phyloP scores from a whole-genome alignment of 2,797 vertebrate genomes.

The Etheostoma perlongum region DNA sequence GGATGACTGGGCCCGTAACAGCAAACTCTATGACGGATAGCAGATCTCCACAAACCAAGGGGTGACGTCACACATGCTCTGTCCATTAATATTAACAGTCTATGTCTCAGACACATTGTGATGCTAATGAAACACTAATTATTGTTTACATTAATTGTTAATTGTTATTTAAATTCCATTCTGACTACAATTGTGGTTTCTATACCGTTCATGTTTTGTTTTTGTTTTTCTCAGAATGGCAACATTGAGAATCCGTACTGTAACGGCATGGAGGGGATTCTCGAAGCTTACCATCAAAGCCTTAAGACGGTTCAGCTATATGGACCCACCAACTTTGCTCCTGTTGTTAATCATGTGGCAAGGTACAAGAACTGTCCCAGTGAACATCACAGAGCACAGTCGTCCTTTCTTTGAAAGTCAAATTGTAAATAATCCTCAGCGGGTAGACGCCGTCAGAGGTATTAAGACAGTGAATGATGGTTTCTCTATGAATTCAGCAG shows the following conservation, averaged over 20 bases:
- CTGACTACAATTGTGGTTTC: not conserved
- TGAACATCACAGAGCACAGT: constrained; percentile 6
- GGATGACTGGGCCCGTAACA: too few species aligned
- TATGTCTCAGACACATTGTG: not conserved
- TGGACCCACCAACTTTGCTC: constrained; percentile 96
- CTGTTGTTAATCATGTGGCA: constrained; percentile 95
- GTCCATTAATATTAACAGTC: too few species aligned
- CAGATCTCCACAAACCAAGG: too few species aligned
- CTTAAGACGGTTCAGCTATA: constrained; percentile 97
- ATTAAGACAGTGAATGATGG: constrained; percentile 50
- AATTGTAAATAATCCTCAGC: constrained; percentile 40
- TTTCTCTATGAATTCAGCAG: constrained; percentile 47
- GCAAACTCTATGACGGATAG: too few species aligned
- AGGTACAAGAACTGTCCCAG: constrained; percentile 81
- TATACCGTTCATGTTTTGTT: not conserved
- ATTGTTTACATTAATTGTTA: not conserved
- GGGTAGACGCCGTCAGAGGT: constrained; percentile 14
- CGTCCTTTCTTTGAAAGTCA: constrained; percentile 36
- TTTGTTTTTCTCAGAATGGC: constrained; percentile 86
- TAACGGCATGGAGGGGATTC: constrained; percentile 93
- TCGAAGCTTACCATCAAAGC: constrained; percentile 96
- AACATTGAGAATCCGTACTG: constrained; percentile 94
- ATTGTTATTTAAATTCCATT: not conserved
- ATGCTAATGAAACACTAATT: not conserved
- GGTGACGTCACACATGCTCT: too few species aligned